These are phyloP conservation scores for Ondatra zibethicus DNA, from an alignment of 2,113 vertebrate species.

Conservation along the genomic window DNA sequence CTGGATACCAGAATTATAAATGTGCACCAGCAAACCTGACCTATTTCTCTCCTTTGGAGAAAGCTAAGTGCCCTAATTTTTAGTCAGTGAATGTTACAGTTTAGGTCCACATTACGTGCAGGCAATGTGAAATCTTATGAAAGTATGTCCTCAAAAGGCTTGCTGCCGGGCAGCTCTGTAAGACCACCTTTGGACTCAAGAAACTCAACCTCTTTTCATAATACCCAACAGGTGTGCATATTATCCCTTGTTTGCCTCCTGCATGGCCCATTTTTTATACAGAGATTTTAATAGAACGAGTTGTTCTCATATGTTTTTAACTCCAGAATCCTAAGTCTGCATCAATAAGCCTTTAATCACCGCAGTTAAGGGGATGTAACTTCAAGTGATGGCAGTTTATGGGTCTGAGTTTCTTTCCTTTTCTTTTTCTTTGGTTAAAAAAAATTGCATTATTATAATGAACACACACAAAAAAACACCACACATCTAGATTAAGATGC, in stretches of 20 bases:
- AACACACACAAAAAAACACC: neutral
- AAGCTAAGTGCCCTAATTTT: neutral
- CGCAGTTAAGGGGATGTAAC: neutral
- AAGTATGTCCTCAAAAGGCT: neutral
- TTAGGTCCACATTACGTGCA: neutral
- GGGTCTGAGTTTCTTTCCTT: constrained; percentile 13
- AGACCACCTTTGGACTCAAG: neutral
- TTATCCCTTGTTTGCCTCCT: constrained; percentile 50
- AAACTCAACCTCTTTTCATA: neutral
- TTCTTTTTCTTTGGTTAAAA: neutral
- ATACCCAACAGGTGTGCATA: neutral
- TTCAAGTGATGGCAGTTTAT: neutral
- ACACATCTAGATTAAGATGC: neutral
- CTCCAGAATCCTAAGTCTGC: constrained; percentile 7
- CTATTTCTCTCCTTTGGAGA: neutral
- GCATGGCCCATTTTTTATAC: constrained; percentile 20
- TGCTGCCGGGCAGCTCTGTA: neutral
- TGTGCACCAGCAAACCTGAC: neutral
- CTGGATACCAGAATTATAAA: neutral
- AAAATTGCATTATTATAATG: neutral
- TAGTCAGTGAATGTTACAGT: neutral
- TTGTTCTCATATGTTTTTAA: constrained; percentile 27
- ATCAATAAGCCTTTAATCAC: constrained; percentile 23
- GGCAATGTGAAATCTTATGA: neutral
- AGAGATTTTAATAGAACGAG: neutral